Evolutionary conservation across 2,888 invertebrate genomes (phyloP).

Genomic region (Acronicta alni): DNA sequence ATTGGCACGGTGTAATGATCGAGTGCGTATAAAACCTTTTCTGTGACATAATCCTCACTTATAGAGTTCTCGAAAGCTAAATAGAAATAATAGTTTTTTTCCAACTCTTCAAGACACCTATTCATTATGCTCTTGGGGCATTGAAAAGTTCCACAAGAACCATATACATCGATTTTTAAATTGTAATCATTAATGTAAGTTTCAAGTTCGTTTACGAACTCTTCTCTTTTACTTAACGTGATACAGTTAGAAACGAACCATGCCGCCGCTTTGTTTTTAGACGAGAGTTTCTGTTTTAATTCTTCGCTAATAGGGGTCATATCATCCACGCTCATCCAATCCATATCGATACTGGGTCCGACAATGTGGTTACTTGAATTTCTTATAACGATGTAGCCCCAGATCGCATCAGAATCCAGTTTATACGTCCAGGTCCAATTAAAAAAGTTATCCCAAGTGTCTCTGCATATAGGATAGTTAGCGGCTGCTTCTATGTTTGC

Average conservation of each 20-base stretch:
- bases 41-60: constrained; percentile 80
- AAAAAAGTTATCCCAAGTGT: constrained; percentile 70
- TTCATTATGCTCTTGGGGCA: constrained; percentile 68
- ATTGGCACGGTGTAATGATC: constrained; percentile 91
- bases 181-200: constrained; percentile 62
- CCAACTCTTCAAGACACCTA: constrained; percentile 66
- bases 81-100: constrained; percentile 76
- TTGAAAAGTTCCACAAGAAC: constrained; percentile 68
- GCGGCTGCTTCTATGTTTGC: constrained; percentile 74
- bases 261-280: constrained; percentile 68
- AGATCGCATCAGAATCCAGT: constrained; percentile 73
- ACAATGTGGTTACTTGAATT: constrained; percentile 65
- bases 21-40: constrained; percentile 78
- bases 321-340: constrained; percentile 62
- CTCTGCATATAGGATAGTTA: constrained; percentile 68
- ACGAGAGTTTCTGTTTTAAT: constrained; percentile 55
- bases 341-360: constrained; percentile 65
- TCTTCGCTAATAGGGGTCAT: constrained; percentile 60
- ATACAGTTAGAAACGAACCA: constrained; percentile 78
- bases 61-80: constrained; percentile 79
- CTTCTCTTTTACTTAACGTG: constrained; percentile 70
- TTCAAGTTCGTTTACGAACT: constrained; percentile 62
- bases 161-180: constrained; percentile 71
- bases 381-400: constrained; percentile 72
- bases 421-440: constrained; percentile 84